Conservation (phyloP, 2,113 vertebrate species). For the Platysternon megacephalum region DNA sequence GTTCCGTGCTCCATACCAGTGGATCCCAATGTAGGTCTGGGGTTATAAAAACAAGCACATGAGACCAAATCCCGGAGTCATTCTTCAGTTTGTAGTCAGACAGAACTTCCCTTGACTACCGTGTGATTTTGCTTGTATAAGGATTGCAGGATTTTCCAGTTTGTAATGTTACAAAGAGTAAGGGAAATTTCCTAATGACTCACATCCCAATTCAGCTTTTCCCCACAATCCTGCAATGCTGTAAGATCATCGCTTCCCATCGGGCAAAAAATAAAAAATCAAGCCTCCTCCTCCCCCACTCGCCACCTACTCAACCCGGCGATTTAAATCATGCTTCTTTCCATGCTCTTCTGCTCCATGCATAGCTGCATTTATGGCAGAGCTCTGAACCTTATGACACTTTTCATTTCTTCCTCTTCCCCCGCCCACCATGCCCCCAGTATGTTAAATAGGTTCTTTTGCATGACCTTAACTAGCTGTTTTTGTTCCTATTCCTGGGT, state of each 20-base stretch:
- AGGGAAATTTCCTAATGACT: background rate
- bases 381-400: rapidly evolving
- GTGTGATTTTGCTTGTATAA: background rate
- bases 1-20: too few relatives aligned
- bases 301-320: background rate
- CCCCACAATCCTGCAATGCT: constrained; percentile 11
- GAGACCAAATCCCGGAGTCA: background rate
- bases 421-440: background rate
- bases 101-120: background rate
- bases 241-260: background rate
- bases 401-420: background rate
- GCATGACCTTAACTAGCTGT: background rate
- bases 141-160: background rate
- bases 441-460: constrained; percentile 4
- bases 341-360: background rate
- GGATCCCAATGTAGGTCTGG: background rate
- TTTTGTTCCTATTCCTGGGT: background rate
- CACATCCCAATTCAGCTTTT: background rate
- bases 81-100: background rate
- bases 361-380: background rate
- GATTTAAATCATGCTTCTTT: background rate
- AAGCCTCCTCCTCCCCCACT: background rate
- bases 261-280: background rate
- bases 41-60: background rate
- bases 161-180: constrained; percentile 1